Conservation (phyloP, 2,113 vertebrate species). For the Oreocharis arfaki region DNA sequence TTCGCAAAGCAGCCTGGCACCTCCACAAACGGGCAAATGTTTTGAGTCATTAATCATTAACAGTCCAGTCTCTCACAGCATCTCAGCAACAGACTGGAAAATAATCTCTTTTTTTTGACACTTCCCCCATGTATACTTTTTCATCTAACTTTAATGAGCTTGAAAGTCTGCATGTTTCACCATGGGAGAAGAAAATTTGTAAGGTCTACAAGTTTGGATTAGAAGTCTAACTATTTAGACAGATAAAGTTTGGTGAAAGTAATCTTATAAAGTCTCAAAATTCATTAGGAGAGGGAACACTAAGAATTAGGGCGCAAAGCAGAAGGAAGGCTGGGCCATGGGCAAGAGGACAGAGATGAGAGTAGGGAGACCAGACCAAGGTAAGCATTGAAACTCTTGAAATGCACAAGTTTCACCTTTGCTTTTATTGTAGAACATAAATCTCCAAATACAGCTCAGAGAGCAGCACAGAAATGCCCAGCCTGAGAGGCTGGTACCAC, state of each 20-base stretch:
- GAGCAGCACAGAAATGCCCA: neutral
- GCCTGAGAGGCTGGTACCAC: neutral
- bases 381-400: neutral
- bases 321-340: neutral
- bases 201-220: neutral
- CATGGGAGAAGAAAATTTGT: neutral
- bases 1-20: neutral
- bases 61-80: neutral
- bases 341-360: fast-evolving
- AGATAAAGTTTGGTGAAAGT: neutral
- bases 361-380: neutral
- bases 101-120: slow-evolving; percentile 5
- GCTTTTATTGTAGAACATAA: neutral
- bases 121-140: neutral
- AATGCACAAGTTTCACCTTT: neutral
- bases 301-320: neutral
- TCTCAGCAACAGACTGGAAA: neutral
- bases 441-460: neutral
- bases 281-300: neutral
- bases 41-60: neutral
- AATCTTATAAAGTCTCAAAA: neutral
- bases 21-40: neutral
- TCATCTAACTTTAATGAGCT: neutral
- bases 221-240: neutral
- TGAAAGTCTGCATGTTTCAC: neutral